Evolutionary conservation across 2,888 invertebrate species (phyloP), one percentile per base, ranked within the genome.

Genomic region (Cephonodes hylas): DNA sequence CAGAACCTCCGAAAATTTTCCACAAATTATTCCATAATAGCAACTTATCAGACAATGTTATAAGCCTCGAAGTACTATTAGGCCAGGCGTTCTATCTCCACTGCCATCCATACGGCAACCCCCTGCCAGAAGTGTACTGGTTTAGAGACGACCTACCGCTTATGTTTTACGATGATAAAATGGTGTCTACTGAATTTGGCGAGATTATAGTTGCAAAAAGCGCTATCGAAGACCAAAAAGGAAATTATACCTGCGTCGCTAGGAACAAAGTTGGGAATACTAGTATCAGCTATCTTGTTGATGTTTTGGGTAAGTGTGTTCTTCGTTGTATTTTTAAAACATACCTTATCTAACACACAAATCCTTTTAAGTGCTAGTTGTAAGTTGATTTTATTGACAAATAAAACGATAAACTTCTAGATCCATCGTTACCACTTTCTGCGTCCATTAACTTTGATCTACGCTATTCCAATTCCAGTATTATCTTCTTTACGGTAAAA

Each of bases 31-130:
- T 83, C 66, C 73, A 83, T 69, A 73, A 76, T 13, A 62, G 64
- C 2, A 80, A 79, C 53, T 64, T 68, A 0, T 68, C 79, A 2
- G 68, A 72, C 8, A 80, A 79, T 38, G 66, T 70, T 1, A 73
- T 83, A 1, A 70, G 68, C 3, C 25, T 93, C 3, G 88, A 89
- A 74, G 86, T 90, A 0, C 63, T 93, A 25, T 85, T 87, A 0
- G 91, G 90, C 0, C 88, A 92, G 66, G 79, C 91, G 0, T 85
- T 91, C 67, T 89, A 85, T 59, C 71, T 94, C 7, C 86, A 88
- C 62, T 95, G 95, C 73, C 93, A 93, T 61, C 94, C 94, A 0
- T 86, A 87, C 45, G 95, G 95, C 0, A 93, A 93, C 69, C 95
- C 95, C 0, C 59, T 79, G 2, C 95, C 95, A 0, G 81, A 87